phyloP scores from a whole-genome alignment of 2,113 vertebrate species.

The Notiomystis cincta region DNA sequence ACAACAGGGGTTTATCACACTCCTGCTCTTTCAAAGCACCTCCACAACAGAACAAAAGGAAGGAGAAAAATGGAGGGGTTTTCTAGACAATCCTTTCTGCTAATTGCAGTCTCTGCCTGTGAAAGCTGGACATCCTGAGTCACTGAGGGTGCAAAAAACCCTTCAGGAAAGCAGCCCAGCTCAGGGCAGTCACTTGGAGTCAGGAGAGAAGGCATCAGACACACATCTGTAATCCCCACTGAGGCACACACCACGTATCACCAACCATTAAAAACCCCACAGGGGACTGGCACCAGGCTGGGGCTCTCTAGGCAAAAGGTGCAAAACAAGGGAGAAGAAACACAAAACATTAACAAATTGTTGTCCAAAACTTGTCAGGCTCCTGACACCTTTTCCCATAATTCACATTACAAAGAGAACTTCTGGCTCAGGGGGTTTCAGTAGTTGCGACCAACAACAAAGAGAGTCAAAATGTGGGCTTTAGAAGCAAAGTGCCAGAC shows the following conservation, averaged over 20 bases:
- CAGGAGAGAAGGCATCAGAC: not conserved
- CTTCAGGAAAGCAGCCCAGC: not conserved
- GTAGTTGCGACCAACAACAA: not conserved
- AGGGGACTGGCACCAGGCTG: not conserved
- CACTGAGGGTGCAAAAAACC: not conserved
- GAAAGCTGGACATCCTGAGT: not conserved
- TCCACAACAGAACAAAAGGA: not conserved
- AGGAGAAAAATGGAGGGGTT: not conserved
- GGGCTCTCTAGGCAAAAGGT: not conserved
- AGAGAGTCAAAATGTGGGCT: not conserved
- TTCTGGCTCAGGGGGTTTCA: not conserved
- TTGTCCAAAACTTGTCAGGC: not conserved
- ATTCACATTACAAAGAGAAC: not conserved
- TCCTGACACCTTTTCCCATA: not conserved
- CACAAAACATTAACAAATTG: not conserved
- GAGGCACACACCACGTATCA: not conserved
- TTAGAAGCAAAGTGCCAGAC: not conserved
- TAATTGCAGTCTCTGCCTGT: not conserved
- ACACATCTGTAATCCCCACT: not conserved
- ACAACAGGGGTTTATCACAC: not conserved
- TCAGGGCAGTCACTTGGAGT: not conserved
- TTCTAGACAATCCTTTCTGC: not conserved
- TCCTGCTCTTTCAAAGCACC: not conserved
- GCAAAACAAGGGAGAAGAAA: not conserved
- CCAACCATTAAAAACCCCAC: fast-evolving